Evolutionary conservation across 2,113 vertebrate species (phyloP).

Genomic region (Hippopotamus amphibius): DNA sequence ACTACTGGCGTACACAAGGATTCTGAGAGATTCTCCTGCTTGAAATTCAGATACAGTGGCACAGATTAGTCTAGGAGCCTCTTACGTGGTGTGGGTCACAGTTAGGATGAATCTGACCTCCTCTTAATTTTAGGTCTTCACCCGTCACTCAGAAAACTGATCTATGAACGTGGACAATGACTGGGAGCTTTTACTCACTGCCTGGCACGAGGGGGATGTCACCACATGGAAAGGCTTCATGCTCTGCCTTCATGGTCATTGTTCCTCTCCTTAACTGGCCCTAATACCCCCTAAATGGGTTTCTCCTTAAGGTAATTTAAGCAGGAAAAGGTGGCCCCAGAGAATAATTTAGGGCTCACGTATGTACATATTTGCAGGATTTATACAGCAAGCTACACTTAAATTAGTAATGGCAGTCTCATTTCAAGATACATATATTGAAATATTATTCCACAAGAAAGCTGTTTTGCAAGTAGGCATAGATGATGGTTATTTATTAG

Average conservation of each 20-base stretch:
- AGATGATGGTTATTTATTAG: constrained; percentile 78
- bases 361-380: constrained; percentile 23
- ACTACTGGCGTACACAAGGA: constrained; percentile 55
- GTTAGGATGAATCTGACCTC: constrained; percentile 33
- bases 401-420: constrained; percentile 68
- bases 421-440: constrained; percentile 75
- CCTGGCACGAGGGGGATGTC: not conserved
- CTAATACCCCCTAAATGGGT: constrained; percentile 50
- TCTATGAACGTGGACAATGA: not conserved
- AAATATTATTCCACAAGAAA: constrained; percentile 68
- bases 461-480: constrained; percentile 62
- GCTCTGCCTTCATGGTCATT: not conserved
- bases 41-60: constrained; percentile 66
- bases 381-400: not conserved
- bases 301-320: constrained; percentile 54
- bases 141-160: not conserved
- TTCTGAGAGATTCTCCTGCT: constrained; percentile 69
- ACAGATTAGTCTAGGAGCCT: not conserved
- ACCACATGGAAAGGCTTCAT: not conserved
- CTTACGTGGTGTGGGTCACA: not conserved
- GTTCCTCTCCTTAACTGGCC: not conserved
- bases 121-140: constrained; percentile 9
- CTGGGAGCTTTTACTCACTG: not conserved
- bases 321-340: not conserved
- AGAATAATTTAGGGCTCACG: not conserved